Evolutionary conservation across 2,888 invertebrate genomes (phyloP), one percentile per base, ranked within the genome.

Genomic region (Euplexia lucipara): DNA sequence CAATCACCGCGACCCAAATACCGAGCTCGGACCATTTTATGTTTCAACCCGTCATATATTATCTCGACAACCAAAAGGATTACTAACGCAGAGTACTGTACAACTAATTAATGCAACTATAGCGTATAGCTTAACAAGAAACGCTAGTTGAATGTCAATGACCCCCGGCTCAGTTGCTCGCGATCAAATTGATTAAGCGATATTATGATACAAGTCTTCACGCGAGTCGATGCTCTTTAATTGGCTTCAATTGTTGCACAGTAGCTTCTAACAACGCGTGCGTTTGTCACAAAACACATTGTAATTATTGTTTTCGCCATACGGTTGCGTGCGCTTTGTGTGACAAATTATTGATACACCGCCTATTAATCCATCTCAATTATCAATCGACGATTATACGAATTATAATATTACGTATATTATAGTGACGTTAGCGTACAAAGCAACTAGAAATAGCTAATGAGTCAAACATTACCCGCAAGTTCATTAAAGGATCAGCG

Each of bases 181-280:
- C 86, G 90, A 92, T 89, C 91, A 88, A 92, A 91, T 92, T 92
- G 92, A 94, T 93, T 91, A 90, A 90, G 85, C 84, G 89, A 89
- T 92, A 90, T 91, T 90, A 90, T 89, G 89, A 90, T 91, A 88
- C 85, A 82, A 87, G 78, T 85, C 78, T 78, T 86, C 90, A 88
- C 90, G 89, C 89, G 87, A 83, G 86, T 84, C 89, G 88, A 91
- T 91, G 91, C 89, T 88, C 87, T 92, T 88, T 92, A 91, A 94
- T 93, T 92, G 92, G 82, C 86, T 70, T 90, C 92, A 91, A 94
- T 93, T 91, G 88, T 79, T 61, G 42, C 75, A 65, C 68, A 69
- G 66, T 70, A 67, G 67, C 63, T 72, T 56, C 41, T 51, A 44
- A 32, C 47, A 67, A 59, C 47, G 70, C 48, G 47, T 69, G 60